Evolutionary conservation across 1,140 invertebrate species (phyloP).

Genomic region (Solenopsis invicta): DNA sequence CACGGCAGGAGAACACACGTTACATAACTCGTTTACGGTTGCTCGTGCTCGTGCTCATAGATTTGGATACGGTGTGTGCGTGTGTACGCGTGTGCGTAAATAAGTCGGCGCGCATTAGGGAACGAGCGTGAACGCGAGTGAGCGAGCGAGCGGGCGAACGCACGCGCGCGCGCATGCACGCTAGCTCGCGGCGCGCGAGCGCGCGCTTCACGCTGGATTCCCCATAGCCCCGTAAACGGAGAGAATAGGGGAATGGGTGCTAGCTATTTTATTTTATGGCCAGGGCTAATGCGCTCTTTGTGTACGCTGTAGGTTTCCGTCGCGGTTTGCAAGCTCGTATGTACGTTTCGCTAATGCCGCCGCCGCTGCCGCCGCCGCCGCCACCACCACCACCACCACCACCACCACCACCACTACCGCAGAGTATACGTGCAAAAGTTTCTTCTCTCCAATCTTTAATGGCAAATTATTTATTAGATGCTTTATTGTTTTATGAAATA

Average conservation of each 20-base stretch:
- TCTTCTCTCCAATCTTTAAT: not conserved
- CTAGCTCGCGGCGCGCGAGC: too few relatives aligned
- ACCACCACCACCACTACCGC: not conserved
- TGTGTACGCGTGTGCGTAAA: slow-evolving; percentile 54
- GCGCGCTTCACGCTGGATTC: slow-evolving; percentile 56
- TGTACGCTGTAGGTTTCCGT: slow-evolving; percentile 85
- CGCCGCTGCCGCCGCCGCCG: slow-evolving; percentile 8
- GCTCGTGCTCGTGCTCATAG: slow-evolving; percentile 34
- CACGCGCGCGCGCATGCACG: not conserved
- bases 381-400: not conserved
- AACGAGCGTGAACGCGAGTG: slow-evolving; percentile 39
- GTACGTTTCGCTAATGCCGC: slow-evolving; percentile 78
- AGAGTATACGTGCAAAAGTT: not conserved
- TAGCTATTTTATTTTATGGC: slow-evolving; percentile 86
- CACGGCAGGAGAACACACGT: slow-evolving; percentile 46
- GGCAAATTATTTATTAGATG: slow-evolving; percentile 17
- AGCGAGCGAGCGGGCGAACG: too few relatives aligned
- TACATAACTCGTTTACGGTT: slow-evolving; percentile 64
- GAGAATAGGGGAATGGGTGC: slow-evolving; percentile 69
- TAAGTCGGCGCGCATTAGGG: slow-evolving; percentile 55
- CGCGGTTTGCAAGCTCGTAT: slow-evolving; percentile 79
- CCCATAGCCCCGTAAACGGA: slow-evolving; percentile 45
- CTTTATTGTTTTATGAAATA: not conserved
- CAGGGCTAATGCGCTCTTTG: slow-evolving; percentile 86
- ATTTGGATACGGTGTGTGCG: not conserved